Evolutionary conservation across 92 coral and sea anemone species (phyloP), one percentile per base, ranked within the genome.

Genomic region (Epizoanthus ramosus): DNA sequence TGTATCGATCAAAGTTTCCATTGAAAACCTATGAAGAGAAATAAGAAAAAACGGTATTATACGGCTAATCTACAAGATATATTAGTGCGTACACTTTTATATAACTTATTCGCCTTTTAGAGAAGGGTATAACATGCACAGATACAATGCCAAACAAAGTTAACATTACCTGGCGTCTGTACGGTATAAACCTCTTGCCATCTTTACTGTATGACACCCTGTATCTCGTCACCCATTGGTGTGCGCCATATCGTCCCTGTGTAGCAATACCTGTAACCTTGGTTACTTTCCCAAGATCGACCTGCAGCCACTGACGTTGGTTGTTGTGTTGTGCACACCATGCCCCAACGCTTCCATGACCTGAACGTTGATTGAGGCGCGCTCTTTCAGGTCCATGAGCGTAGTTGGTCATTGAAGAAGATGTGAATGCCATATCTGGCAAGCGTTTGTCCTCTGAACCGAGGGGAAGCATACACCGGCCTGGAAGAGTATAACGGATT

Each of bases 301-400:
- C 87, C 43, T 84, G 90, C 6, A 93, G 73, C 97, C 97, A 93
- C 79, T 93, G 92, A 21, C 68, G 64, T 3, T 39, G 9, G 60
- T 91, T 86, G 54, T 88, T 75, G 57, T 76, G 6, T 24, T 64
- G 85, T 10, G 97, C 83, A 39, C 85, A 86, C 97, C 97, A 93
- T 3, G 87, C 97, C 5, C 97, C 97, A 0, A 85, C 68, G 28
- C 90, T 86, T 1, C 97, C 87, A 60, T 88, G 94, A 16, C 86
- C 89, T 2, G 84, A 79, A 4, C 88, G 88, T 59, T 80, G 84
- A 83, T 93, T 91, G 1, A 93, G 80, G 45, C 92, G 87, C 21
- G 94, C 97, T 28, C 97, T 84, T 53, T 93, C 97, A 14, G 97
- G 94, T 31, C 94, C 97, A 43, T 93, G 85, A 65, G 81, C 87